Conservation (phyloP, 2,113 vertebrate genomes). For the Syngnathus floridae region DNA sequence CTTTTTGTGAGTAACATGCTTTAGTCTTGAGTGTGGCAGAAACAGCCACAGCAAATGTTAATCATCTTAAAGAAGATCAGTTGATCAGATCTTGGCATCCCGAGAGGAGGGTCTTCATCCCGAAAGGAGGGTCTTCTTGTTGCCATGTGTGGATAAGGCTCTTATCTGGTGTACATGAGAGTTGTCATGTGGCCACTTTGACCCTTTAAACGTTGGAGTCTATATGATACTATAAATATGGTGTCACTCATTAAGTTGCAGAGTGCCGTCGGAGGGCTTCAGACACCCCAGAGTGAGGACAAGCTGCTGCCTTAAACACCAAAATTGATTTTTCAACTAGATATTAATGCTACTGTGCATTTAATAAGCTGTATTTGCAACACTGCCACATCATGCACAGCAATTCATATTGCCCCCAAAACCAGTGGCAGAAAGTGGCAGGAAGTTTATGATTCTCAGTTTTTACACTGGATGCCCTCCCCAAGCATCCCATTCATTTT, state of each 20-base stretch:
- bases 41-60: conserved; percentile 1
- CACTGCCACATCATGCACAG: no score
- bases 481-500: no score
- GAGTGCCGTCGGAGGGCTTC: not conserved
- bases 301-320: no score
- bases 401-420: no score
- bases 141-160: not conserved
- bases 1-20: not conserved
- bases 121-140: conserved; percentile 20
- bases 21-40: not conserved
- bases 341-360: no score
- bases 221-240: not conserved
- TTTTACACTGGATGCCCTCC: no score
- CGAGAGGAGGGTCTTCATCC: conserved; percentile 27
- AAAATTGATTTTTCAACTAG: no score
- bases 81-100: conserved; percentile 24
- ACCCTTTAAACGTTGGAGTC: not conserved
- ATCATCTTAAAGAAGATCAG: conserved; percentile 37
- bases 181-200: not conserved
- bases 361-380: no score
- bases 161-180: conserved; percentile 19
- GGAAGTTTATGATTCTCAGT: no score
- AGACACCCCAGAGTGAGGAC: no score
- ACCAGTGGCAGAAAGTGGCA: no score
- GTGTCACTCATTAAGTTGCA: not conserved